Conservation (phyloP, 1,140 invertebrate genomes). For the Mycetomoellerius zeteki region DNA sequence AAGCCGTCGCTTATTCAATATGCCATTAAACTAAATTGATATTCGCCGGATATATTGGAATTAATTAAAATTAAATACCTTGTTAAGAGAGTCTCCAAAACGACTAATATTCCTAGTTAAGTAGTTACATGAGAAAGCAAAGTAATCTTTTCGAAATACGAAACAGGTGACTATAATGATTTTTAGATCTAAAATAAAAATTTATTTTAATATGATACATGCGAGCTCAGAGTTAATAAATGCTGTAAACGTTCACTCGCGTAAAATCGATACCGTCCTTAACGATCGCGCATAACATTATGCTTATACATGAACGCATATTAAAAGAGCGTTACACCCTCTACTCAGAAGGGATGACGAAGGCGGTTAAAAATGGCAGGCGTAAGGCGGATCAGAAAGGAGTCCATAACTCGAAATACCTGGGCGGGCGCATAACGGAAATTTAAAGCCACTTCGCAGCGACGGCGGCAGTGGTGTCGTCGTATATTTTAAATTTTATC, state of each 20-base stretch:
- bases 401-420: constrained; percentile 81
- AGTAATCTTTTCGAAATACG: background rate
- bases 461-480: constrained; percentile 69
- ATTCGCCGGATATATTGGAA: constrained; percentile 19
- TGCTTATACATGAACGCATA: constrained; percentile 62
- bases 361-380: constrained; percentile 72
- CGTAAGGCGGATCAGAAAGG: constrained; percentile 73
- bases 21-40: constrained; percentile 58
- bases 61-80: constrained; percentile 58
- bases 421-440: constrained; percentile 77
- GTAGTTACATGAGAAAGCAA: background rate
- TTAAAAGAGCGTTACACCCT: constrained; percentile 67
- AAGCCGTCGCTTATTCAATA: constrained; percentile 59
- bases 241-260: constrained; percentile 30
- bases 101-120: constrained; percentile 4
- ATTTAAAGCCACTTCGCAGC: constrained; percentile 79
- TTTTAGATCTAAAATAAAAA: background rate
- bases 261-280: constrained; percentile 54
- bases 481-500: constrained; percentile 82
- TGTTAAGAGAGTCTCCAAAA: constrained; percentile 16
- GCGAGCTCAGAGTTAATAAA: constrained; percentile 2
- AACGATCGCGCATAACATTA: constrained; percentile 58
- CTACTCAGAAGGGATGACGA: background rate
- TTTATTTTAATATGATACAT: constrained; percentile 19
- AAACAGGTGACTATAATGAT: background rate